Base-by-base conservation (phyloP, 2,888 invertebrate genomes). In the Tachina fera region DNA sequence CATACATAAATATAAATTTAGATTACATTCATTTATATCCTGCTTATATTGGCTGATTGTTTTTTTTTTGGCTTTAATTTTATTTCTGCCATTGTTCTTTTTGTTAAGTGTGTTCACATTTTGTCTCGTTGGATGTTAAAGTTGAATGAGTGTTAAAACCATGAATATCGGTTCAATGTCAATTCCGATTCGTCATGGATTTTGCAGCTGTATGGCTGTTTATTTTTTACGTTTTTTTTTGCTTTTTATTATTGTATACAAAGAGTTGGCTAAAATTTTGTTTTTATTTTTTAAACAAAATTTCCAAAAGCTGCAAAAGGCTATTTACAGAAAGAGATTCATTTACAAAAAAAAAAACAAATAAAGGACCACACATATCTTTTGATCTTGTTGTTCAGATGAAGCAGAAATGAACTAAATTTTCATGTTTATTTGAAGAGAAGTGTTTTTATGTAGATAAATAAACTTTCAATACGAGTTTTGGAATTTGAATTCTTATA, bases 181-280 rank as follows among this genome's bases (percentile, higher is more conserved):
- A 91, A 90, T 91, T 91, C 89, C 89, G 90, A 91, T 91, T 91
- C 91, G 91, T 91, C 91, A 91, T 91, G 91, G 60, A 90, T 86
- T 80, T 86, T 86, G 90, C 91, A 91, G 91, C 91, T 91, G 91
- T 90, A 90, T 71, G 53, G 45, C 60, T 81, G 67, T 75, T 74
- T 85, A 58, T 74, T 68, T 63, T 56, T 43, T 14, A n/a, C n/a
- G n/a, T 74, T 83, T 60, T 22, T 58, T 63, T 84, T 11, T 49
- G 39, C 10, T 79, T 84, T 80, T 61, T 9, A 39, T 60, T 61
- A 70, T 51, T 65, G 58, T 76, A 43, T 49, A 67, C 43, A 68
- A 68, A 84, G 49, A 72, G 74, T 60, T 67, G 10, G 51, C 65
- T 58, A 41, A 45, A 79, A 60, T 74, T 79, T 85, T 67, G 41